A percentile compares a stretch with the other conserved stretches of the same genome.
These are phyloP conservation scores for Seira musarum DNA, from an alignment of 2,888 invertebrate genomes.

Conservation along the genomic window DNA sequence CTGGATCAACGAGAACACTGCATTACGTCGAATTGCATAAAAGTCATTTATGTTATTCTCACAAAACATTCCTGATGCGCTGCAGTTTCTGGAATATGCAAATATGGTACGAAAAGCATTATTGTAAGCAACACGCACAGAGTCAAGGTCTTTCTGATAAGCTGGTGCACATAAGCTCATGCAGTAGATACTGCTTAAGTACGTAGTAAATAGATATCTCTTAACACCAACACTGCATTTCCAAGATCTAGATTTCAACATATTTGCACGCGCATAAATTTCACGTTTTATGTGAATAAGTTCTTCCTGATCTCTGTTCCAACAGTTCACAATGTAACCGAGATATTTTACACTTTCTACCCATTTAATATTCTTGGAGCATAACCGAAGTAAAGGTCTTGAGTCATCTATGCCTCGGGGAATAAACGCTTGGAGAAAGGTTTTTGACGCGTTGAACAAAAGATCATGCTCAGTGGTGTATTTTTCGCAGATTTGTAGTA, in stretches of 20 bases:
- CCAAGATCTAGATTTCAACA: not conserved
- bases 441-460: conserved; percentile 31
- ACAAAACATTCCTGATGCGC: conserved; percentile 25
- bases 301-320: not conserved
- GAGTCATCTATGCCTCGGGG: too few species aligned
- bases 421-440: conserved; percentile 29
- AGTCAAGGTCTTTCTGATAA: not conserved
- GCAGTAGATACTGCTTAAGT: conserved; percentile 18
- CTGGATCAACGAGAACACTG: conserved; percentile 2
- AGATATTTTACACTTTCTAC: too few species aligned
- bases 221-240: not conserved
- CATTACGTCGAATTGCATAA: not conserved
- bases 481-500: conserved; percentile 20
- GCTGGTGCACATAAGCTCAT: conserved; percentile 22
- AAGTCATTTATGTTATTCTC: conserved; percentile 24
- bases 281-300: not conserved
- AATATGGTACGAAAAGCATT: conserved; percentile 21
- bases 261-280: conserved; percentile 1
- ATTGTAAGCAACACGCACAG: conserved; percentile 28
- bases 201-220: conserved; percentile 17
- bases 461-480: conserved; percentile 14
- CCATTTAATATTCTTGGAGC: too few species aligned
- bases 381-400: too few species aligned
- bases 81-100: conserved; percentile 6
- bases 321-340: not conserved